Conservation (phyloP, 1,140 invertebrate species). For the Cherax destructor region DNA sequence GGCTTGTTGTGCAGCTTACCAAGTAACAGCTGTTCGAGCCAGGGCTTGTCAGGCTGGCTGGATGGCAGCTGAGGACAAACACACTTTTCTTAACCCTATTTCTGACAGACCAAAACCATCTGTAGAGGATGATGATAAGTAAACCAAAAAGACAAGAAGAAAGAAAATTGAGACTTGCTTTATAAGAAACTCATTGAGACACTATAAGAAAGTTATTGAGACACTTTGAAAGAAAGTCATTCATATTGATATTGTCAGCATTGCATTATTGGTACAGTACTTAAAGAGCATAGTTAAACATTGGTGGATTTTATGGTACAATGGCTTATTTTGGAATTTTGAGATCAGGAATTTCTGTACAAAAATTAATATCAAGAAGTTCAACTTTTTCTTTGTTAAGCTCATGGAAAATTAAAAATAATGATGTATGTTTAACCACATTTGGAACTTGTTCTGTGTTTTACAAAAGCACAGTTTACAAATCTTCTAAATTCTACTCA, state of each 20-base stretch:
- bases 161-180: too few species aligned
- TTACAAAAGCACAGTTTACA: not conserved
- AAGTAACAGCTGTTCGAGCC: slow-evolving; percentile 75
- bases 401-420: not conserved
- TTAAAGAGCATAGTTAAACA: not conserved
- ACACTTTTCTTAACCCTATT: slow-evolving; percentile 74
- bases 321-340: not conserved
- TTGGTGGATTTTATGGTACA: not conserved
- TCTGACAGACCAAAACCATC: slow-evolving; percentile 51
- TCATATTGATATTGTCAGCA: too few species aligned
- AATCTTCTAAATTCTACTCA: not conserved
- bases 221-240: too few species aligned
- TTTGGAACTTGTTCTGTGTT: not conserved
- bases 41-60: slow-evolving; percentile 77
- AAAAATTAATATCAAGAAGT: not conserved
- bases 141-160: not conserved
- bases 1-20: slow-evolving; percentile 74
- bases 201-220: too few species aligned
- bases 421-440: not conserved
- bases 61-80: slow-evolving; percentile 77
- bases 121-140: slow-evolving; percentile 13
- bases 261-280: not conserved
- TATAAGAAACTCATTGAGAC: not conserved
- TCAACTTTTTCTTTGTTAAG: not conserved
- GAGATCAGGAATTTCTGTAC: not conserved